These are phyloP conservation scores for Salvator merianae DNA, from an alignment of 2,113 vertebrate species.

Conservation along the genomic window DNA sequence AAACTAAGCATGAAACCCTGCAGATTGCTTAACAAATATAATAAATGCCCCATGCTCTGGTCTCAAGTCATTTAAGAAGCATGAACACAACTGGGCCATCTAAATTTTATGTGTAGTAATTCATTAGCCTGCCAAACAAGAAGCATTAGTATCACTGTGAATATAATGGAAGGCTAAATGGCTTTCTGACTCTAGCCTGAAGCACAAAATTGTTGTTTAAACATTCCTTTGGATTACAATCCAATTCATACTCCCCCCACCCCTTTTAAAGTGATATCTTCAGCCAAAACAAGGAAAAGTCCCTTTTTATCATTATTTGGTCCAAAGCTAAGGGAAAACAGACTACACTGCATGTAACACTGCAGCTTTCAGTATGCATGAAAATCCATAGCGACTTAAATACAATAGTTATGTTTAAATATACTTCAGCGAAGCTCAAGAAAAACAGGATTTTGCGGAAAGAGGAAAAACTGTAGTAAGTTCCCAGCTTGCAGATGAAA, in stretches of 20 bases:
- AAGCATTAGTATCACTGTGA: slow-evolving; percentile 22
- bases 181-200: slow-evolving; percentile 26
- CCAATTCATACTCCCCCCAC: background rate
- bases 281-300: slow-evolving; percentile 23
- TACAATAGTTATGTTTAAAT: background rate
- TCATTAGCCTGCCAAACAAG: slow-evolving; percentile 42
- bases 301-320: background rate
- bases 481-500: background rate
- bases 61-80: slow-evolving; percentile 37
- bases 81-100: slow-evolving; percentile 50
- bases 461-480: background rate
- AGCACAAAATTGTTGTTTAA: slow-evolving; percentile 8
- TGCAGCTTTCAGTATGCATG: background rate
- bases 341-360: too few relatives aligned
- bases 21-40: slow-evolving; percentile 51
- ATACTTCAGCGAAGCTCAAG: background rate
- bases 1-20: slow-evolving; percentile 56
- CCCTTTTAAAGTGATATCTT: slow-evolving; percentile 33
- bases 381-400: background rate
- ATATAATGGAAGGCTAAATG: slow-evolving; percentile 4
- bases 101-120: slow-evolving; percentile 38
- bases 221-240: slow-evolving; percentile 19
- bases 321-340: slow-evolving; percentile 17
- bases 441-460: background rate
- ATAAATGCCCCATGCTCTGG: slow-evolving; percentile 18